phyloP scores from a whole-genome alignment of 1,140 invertebrate species.

The Dolichoris vasculosae region DNA sequence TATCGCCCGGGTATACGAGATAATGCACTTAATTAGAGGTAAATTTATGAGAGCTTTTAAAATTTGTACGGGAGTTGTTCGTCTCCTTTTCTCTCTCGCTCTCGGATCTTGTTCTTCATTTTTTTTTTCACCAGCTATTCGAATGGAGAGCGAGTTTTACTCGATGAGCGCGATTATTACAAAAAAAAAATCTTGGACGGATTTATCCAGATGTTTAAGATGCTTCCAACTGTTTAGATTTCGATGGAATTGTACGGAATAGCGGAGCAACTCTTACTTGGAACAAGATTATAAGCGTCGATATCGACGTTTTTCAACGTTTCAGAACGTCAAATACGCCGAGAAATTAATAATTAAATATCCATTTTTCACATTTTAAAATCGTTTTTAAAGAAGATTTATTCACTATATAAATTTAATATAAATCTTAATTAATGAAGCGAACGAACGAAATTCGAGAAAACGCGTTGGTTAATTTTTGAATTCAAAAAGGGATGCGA shows the following conservation, averaged over 20 bases:
- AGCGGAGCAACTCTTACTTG: too few relatives aligned
- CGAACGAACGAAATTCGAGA: neutral
- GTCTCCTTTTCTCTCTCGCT: neutral
- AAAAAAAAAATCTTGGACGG: neutral
- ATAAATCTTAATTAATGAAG: neutral
- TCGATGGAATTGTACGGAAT: neutral
- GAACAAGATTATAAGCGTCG: neutral
- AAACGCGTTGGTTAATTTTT: neutral
- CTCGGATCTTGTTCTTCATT: neutral
- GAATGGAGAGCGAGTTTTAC: neutral
- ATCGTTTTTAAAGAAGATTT: neutral
- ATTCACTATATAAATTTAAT: neutral
- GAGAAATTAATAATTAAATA: neutral
- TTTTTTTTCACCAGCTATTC: neutral
- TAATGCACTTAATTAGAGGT: constrained; percentile 33
- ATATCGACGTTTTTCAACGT: too few relatives aligned
- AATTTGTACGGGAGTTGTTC: neutral
- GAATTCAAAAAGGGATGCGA: neutral
- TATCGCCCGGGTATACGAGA: neutral
- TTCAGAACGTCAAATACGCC: neutral
- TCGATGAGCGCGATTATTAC: neutral
- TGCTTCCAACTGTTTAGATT: neutral
- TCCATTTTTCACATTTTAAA: neutral
- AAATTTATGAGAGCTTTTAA: constrained; percentile 34
- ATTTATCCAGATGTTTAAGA: neutral